These are phyloP conservation scores for Indicator maculatus DNA, from an alignment of 2,113 vertebrate genomes.

Conservation along the genomic window DNA sequence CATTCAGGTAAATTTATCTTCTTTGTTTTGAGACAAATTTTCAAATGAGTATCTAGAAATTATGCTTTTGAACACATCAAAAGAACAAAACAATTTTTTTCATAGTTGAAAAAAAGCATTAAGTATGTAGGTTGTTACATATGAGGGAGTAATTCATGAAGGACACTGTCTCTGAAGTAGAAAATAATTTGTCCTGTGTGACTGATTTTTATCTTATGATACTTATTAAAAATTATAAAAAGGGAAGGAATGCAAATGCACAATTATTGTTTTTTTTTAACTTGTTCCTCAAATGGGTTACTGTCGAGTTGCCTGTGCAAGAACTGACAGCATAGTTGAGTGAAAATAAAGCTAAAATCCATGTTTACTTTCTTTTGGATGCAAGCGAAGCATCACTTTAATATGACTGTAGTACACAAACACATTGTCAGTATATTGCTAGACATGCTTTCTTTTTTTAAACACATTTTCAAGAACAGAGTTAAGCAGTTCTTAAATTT, in stretches of 20 bases:
- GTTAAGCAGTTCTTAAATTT: background rate
- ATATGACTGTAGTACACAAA: background rate
- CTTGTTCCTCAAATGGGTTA: background rate
- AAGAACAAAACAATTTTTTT: background rate
- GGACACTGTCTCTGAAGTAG: background rate
- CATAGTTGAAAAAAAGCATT: background rate
- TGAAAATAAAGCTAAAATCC: background rate
- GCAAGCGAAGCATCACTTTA: background rate
- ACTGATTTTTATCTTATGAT: background rate
- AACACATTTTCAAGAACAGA: background rate
- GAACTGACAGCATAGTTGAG: background rate
- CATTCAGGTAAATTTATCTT: slow-evolving; percentile 86
- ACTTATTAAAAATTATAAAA: background rate
- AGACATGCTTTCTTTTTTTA: background rate
- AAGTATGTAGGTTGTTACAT: background rate
- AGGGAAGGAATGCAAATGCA: background rate
- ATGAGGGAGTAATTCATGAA: background rate
- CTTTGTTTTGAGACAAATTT: background rate
- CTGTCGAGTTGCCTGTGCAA: background rate
- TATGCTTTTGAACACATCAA: background rate
- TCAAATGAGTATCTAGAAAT: background rate
- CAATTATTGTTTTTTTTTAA: background rate
- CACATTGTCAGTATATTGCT: background rate
- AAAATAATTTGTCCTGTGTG: background rate
- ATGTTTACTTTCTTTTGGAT: background rate